A percentile compares a stretch with the other conserved stretches of the same genome.
Evolutionary conservation across 2,113 vertebrate species (phyloP).

Genomic region (Athene noctua): DNA sequence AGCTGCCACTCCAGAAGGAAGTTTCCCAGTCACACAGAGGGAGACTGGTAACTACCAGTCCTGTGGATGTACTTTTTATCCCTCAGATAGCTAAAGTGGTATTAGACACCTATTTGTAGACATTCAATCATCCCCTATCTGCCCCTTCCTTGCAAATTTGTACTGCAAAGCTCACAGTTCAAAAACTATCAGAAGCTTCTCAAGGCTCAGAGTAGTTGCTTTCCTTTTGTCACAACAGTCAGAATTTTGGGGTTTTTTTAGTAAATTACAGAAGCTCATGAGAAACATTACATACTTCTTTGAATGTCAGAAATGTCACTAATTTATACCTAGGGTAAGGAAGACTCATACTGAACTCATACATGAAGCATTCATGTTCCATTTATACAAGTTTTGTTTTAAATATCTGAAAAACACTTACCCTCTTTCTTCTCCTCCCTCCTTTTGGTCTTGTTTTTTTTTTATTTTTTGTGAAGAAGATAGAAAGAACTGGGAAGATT

Average conservation of each 20-base stretch:
- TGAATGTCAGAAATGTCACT: background rate
- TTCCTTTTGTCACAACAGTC: background rate
- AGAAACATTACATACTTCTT: background rate
- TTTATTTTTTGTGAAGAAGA: background rate
- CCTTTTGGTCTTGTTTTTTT: background rate
- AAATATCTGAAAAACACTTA: background rate
- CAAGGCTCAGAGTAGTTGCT: background rate
- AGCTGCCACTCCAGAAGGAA: background rate
- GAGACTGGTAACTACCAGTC: background rate
- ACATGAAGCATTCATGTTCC: background rate
- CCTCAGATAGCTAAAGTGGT: background rate
- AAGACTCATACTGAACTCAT: background rate
- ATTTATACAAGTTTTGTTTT: background rate
- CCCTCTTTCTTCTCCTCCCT: background rate
- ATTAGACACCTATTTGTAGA: background rate
- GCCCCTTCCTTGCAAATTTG: accelerated
- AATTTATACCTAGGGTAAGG: background rate
- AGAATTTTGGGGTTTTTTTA: background rate
- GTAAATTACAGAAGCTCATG: background rate
- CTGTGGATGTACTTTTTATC: background rate
- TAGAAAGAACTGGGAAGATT: background rate
- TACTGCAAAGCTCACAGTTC: background rate
- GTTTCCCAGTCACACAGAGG: background rate
- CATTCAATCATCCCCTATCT: background rate
- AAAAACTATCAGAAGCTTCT: background rate